phyloP scores from a whole-genome alignment of 2,888 invertebrate genomes.

The Leptinotarsa rubiginosa region DNA sequence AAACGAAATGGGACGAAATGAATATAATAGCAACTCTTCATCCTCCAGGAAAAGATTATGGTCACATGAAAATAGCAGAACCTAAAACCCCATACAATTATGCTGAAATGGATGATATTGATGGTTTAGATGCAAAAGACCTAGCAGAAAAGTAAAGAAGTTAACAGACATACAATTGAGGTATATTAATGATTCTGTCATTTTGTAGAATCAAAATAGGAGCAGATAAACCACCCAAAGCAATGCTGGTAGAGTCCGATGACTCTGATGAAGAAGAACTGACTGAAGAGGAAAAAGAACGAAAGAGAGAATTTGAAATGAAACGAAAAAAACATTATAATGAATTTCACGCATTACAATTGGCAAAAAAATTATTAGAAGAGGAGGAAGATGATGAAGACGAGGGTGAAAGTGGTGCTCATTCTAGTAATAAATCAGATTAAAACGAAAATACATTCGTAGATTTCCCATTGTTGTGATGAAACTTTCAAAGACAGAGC shows the following conservation, averaged over 20 bases:
- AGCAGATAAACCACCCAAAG: conserved; percentile 66
- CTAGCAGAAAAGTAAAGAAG: conserved; percentile 79
- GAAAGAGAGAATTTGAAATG: conserved; percentile 85
- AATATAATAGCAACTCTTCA: conserved; percentile 98
- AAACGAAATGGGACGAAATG: conserved; percentile 96
- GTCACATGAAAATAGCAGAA: conserved; percentile 98
- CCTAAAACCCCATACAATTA: conserved; percentile 94
- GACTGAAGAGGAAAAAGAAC: conserved; percentile 71
- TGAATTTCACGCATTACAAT: conserved; percentile 94
- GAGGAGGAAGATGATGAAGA: conserved; percentile 84
- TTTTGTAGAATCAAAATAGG: conserved; percentile 62
- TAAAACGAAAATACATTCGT: conserved; percentile 38
- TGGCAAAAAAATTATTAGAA: conserved; percentile 90
- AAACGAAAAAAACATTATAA: conserved; percentile 98
- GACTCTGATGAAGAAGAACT: conserved; percentile 62
- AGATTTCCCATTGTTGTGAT: conserved; percentile 47
- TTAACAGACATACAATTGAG: neutral
- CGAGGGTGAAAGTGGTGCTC: conserved; percentile 41
- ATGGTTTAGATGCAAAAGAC: conserved; percentile 76
- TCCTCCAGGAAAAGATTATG: conserved; percentile 98
- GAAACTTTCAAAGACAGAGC: conserved; percentile 40
- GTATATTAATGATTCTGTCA: conserved; percentile 15
- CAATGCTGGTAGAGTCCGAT: conserved; percentile 63
- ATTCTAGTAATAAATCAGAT: conserved; percentile 32
- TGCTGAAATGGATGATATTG: conserved; percentile 71